These are phyloP conservation scores for Actinia tenebrosa DNA, from an alignment of 64 coral and sea anemone species.

Conservation along the genomic window DNA sequence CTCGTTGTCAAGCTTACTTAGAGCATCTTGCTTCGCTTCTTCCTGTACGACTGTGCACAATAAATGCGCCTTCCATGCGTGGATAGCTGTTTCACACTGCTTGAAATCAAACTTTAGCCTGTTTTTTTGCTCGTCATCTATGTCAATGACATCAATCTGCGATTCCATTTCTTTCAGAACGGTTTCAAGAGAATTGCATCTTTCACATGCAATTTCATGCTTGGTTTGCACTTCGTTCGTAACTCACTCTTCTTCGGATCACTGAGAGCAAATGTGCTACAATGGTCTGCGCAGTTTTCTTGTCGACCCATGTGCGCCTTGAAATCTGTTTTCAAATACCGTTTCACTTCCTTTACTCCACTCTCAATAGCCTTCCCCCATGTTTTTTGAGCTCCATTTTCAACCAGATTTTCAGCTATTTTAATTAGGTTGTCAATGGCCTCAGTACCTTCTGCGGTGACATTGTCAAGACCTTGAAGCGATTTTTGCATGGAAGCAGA, in stretches of 20 bases:
- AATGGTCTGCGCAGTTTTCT: conserved; percentile 30
- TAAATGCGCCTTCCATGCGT: conserved; percentile 41
- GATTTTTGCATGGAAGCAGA: not conserved
- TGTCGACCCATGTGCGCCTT: not conserved
- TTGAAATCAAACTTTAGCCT: conserved; percentile 38
- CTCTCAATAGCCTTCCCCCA: not conserved
- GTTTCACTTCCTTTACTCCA: not conserved
- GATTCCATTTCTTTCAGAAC: conserved; percentile 14
- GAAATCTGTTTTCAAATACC: too few species aligned
- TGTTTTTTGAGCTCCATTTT: conserved; percentile 23
- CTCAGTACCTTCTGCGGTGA: not conserved
- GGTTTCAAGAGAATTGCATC: conserved; percentile 11
- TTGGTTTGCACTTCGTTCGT: conserved; percentile 12
- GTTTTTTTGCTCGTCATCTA: conserved; percentile 18
- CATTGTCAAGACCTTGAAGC: too few species aligned
- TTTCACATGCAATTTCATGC: conserved; percentile 8
- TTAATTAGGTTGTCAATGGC: not conserved
- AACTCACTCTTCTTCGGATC: conserved; percentile 13
- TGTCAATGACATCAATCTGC: conserved; percentile 12
- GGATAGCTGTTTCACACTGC: conserved; percentile 13
- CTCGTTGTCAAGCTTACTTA: not conserved
- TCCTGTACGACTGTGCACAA: conserved; percentile 21
- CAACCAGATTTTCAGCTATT: not conserved
- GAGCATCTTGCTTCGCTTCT: conserved; percentile 31
- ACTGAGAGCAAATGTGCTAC: conserved; percentile 25